phyloP scores from a whole-genome alignment of 2,113 vertebrate species.

The Megaceryle torquata region DNA sequence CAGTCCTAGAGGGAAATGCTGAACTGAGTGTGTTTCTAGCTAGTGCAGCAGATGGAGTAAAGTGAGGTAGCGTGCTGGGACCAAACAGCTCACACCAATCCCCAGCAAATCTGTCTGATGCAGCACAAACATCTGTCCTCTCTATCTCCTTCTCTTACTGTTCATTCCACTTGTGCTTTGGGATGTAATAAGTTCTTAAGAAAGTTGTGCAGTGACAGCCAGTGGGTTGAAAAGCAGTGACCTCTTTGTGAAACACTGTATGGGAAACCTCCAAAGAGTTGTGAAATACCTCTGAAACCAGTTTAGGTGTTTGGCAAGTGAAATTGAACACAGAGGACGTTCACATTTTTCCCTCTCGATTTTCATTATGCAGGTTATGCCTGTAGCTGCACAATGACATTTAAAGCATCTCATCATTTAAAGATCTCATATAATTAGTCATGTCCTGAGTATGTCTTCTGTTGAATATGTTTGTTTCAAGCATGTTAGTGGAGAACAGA shows the following conservation, averaged over 20 bases:
- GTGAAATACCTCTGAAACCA: neutral
- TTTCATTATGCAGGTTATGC: neutral
- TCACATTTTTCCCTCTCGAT: neutral
- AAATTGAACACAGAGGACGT: neutral
- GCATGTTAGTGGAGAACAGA: neutral
- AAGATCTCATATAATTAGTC: neutral
- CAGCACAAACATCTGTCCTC: neutral
- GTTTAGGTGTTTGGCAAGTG: neutral
- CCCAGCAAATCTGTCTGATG: neutral
- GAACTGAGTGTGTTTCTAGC: neutral
- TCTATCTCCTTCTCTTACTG: neutral
- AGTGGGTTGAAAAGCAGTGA: neutral
- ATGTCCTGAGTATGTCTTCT: neutral
- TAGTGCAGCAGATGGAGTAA: neutral
- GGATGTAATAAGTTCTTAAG: neutral
- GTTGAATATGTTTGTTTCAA: neutral
- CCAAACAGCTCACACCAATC: neutral
- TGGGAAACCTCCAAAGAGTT: neutral
- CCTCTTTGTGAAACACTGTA: neutral
- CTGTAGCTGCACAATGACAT: neutral
- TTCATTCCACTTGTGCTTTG: neutral
- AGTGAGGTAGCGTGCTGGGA: neutral
- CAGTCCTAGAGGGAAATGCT: neutral
- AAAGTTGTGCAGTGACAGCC: neutral
- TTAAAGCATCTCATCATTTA: neutral